Conservation (phyloP, 1,140 invertebrate species). For the Sitophilus oryzae region DNA sequence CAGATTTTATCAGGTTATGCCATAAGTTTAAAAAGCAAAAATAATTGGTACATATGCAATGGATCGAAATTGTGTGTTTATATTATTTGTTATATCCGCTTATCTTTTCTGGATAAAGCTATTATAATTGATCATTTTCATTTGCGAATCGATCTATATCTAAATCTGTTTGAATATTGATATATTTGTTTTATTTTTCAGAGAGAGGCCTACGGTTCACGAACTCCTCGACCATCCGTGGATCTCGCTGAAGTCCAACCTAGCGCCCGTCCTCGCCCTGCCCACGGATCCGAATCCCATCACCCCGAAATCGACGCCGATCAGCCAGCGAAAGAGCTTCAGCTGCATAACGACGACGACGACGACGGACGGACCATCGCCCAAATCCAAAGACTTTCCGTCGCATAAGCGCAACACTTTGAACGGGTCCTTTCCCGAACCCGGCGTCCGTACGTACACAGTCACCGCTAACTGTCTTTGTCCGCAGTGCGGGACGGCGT, state of each 20-base stretch:
- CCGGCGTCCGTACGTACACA: conserved; percentile 37
- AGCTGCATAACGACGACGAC: conserved; percentile 24
- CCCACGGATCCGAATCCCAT: conserved; percentile 24
- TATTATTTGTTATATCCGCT: too few species aligned
- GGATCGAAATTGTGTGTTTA: too few species aligned
- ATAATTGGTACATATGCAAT: too few species aligned
- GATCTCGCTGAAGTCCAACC: conserved; percentile 37
- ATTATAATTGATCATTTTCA: too few species aligned
- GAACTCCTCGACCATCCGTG: conserved; percentile 42
- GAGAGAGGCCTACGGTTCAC: conserved; percentile 39
- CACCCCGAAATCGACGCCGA: conserved; percentile 37
- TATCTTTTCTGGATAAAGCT: too few species aligned
- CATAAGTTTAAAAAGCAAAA: too few species aligned
- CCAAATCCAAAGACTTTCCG: conserved; percentile 27
- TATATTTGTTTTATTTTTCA: conserved; percentile 26
- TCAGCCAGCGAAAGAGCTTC: conserved; percentile 37
- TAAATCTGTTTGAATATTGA: too few species aligned
- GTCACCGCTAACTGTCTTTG: conserved; percentile 41
- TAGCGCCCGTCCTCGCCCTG: conserved; percentile 26
- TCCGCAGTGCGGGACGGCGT: conserved; percentile 42
- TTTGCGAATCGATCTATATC: too few species aligned
- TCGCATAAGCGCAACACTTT: conserved; percentile 32
- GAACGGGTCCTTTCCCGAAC: conserved; percentile 32
- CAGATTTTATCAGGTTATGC: too few species aligned
- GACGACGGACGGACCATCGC: conserved; percentile 13